A percentile compares a stretch with the other conserved stretches of the same genome.
These are phyloP conservation scores for Scortum barcoo DNA, from an alignment of 2,113 vertebrate species.

Conservation along the genomic window DNA sequence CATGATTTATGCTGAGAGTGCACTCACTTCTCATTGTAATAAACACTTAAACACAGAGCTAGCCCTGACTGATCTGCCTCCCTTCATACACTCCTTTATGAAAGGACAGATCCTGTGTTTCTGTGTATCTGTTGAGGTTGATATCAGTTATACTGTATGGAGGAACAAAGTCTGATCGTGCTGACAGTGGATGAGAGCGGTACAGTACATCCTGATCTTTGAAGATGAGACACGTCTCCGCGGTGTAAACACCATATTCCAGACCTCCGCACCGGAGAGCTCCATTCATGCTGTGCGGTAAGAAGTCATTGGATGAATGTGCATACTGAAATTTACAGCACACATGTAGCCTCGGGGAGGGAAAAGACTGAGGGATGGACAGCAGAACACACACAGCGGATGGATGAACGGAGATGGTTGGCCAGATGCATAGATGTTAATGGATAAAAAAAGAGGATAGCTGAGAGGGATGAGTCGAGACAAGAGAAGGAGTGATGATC, in stretches of 20 bases:
- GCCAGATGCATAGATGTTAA: slow-evolving; percentile 30
- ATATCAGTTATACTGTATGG: not conserved
- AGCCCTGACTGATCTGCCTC: not conserved
- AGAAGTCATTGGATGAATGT: slow-evolving; percentile 34
- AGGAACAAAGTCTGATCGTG: slow-evolving; percentile 6
- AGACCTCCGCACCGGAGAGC: not conserved
- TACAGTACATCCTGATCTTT: slow-evolving; percentile 19
- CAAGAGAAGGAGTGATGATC: slow-evolving; percentile 48
- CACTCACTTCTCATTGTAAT: slow-evolving; percentile 15
- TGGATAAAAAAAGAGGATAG: slow-evolving; percentile 4
- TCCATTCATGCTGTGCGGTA: slow-evolving; percentile 3
- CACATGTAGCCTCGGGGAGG: slow-evolving; percentile 35
- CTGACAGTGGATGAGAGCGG: not conserved
- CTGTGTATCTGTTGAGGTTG: not conserved
- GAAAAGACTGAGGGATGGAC: slow-evolving; percentile 4
- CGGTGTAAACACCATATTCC: slow-evolving; percentile 25
- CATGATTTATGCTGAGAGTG: not conserved
- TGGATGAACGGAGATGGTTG: slow-evolving; percentile 14
- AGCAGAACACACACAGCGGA: slow-evolving; percentile 1
- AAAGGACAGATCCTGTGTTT: too few species aligned
- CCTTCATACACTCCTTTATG: not conserved
- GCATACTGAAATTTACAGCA: slow-evolving; percentile 34
- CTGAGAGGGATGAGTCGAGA: slow-evolving; percentile 26
- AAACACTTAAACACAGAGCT: slow-evolving; percentile 6
- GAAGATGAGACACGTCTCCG: slow-evolving; percentile 12